Conservation (phyloP, 2,888 invertebrate genomes). For the Mimachlamys varia region DNA sequence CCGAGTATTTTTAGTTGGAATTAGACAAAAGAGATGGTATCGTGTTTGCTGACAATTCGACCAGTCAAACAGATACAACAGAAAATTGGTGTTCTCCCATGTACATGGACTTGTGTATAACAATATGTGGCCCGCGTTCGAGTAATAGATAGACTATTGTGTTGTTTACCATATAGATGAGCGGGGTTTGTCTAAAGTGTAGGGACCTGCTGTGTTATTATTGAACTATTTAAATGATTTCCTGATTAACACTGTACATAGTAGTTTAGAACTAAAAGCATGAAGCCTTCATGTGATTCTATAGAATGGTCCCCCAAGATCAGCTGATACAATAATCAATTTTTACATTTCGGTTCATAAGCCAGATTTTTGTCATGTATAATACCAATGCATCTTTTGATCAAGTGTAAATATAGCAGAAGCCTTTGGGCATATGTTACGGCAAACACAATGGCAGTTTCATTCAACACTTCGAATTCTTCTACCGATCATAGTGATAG, state of each 20-base stretch:
- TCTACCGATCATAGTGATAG: constrained; percentile 4
- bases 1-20: background rate
- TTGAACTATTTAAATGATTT: constrained; percentile 31
- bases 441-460: background rate
- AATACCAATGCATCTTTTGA: background rate
- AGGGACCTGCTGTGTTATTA: background rate
- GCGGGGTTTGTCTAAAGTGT: background rate
- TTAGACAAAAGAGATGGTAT: constrained; percentile 27
- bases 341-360: background rate
- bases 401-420: background rate
- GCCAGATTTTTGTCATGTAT: background rate
- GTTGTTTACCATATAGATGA: constrained; percentile 27
- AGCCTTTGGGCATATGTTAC: background rate
- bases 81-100: background rate
- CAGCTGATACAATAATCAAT: background rate
- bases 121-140: background rate
- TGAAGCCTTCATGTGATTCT: background rate
- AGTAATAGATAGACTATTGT: background rate
- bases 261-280: background rate
- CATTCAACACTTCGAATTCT: background rate
- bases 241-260: background rate
- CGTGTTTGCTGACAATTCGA: background rate
- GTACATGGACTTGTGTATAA: background rate
- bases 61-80: background rate
- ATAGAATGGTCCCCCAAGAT: background rate